These are phyloP conservation scores for Laticauda laticaudata DNA, from an alignment of 2,113 vertebrate species.

Conservation along the genomic window DNA sequence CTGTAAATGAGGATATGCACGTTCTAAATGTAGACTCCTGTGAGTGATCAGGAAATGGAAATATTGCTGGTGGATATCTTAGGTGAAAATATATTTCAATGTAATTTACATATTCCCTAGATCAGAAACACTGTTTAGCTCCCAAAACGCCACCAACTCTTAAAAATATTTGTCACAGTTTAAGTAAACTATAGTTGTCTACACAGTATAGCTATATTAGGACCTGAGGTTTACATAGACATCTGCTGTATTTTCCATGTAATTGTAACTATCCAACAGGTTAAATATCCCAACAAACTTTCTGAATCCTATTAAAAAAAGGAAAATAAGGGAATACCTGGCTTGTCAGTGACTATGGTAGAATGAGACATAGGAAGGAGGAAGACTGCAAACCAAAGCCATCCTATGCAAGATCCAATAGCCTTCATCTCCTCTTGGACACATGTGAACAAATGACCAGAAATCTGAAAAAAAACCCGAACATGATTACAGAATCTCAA, in stretches of 20 bases:
- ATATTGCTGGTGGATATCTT: slow-evolving; percentile 32
- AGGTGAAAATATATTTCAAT: not conserved
- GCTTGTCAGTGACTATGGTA: slow-evolving; percentile 78
- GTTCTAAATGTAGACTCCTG: slow-evolving; percentile 23
- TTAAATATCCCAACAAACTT: not conserved
- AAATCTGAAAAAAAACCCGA: slow-evolving; percentile 72
- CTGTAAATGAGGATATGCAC: not conserved
- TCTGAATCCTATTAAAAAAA: not conserved
- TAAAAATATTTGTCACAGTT: not conserved
- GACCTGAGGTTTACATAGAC: not conserved
- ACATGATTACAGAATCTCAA: slow-evolving; percentile 27
- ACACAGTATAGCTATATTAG: not conserved
- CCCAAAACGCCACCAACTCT: not conserved
- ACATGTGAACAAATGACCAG: slow-evolving; percentile 70
- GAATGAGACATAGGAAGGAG: slow-evolving; percentile 72
- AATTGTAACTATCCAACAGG: not conserved
- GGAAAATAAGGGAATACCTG: slow-evolving; percentile 75
- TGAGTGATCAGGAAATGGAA: slow-evolving; percentile 34
- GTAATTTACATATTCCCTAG: not conserved
- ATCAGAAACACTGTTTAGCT: not conserved
- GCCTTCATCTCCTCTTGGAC: slow-evolving; percentile 78
- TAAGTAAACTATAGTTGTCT: not conserved
- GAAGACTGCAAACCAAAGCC: slow-evolving; percentile 75
- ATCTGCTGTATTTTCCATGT: not conserved
- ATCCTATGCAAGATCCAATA: slow-evolving; percentile 74